Conservation (phyloP, 2,888 invertebrate genomes). For the Dicranocentrus wangi region DNA sequence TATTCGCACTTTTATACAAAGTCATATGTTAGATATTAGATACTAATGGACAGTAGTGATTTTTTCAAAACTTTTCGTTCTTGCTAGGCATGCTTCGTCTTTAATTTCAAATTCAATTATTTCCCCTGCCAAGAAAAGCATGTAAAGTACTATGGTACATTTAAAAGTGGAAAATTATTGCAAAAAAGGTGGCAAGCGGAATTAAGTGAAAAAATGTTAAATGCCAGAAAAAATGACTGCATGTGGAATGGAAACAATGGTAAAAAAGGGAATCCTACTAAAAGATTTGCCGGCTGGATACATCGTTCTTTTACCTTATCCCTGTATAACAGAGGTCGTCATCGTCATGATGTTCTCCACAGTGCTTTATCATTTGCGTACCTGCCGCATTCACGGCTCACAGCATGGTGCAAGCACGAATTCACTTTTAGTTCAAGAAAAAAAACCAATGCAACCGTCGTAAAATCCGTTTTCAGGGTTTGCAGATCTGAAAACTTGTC, state of each 20-base stretch:
- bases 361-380: constrained; percentile 44
- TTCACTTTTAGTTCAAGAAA: constrained; percentile 51
- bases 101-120: constrained; percentile 7
- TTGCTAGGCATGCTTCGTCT: background rate
- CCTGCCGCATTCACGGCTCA: constrained; percentile 50
- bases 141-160: background rate
- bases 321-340: too few species aligned
- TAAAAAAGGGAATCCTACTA: background rate
- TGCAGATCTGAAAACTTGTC: too few species aligned
- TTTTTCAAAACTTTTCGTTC: background rate
- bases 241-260: background rate
- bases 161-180: background rate
- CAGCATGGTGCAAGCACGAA: constrained; percentile 52
- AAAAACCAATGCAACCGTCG: constrained; percentile 47
- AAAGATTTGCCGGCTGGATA: background rate
- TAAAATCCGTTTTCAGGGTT: constrained; percentile 30
- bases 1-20: background rate
- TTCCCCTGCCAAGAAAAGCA: background rate
- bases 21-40: background rate
- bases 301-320: background rate
- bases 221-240: background rate
- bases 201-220: background rate
- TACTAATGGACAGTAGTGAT: too few species aligned
- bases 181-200: constrained; percentile 8
- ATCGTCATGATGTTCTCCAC: too few species aligned